Base-by-base conservation (phyloP, 2,888 invertebrate genomes). In the Cyrtodaria siliqua region DNA sequence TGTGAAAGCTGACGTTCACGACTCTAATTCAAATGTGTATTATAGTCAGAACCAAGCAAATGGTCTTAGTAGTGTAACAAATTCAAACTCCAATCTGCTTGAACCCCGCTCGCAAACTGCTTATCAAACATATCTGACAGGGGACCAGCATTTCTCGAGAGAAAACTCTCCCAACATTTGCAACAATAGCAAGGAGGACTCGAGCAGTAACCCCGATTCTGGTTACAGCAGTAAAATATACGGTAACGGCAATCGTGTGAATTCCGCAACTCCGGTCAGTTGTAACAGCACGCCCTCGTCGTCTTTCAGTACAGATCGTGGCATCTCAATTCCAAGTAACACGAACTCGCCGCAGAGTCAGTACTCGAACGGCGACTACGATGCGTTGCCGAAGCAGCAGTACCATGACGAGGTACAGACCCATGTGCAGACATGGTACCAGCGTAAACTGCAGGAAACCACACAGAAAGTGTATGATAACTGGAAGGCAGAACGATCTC, bases 161-260 rank as follows among this genome's bases (percentile, higher is more conserved):
- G 81, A 81, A 56, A 78, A 60, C 52, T 78, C 81, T n/a, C 84
- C 84, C 0, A 84, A 84, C 56, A 76, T 80, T 24, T 84, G 82
- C 60, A 81, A 79, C 38, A 78, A 80, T 55, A 85, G 82, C 57
- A 91, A 90, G 67, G 89, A 90, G 53, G 91, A 92, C 70, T 88
- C 91, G 18, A 91, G 92, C 70, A 90, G 90, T 69, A 90, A 90
- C 74, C 92, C 96, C 83, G 97, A 97, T 93, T 97, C 97, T 0
- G 97, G 97, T 0, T 97, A 97, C 92, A 96, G 96, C 87, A 96
- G 96, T 44, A 96, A 96, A 89, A 96, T 96, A 84, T 96, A 96
- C 82, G 96, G 84, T 24, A 82, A 96, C 82, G 96, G 84, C 18
- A 82, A 60, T 24, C 70, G 84, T n/a, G 69, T 47, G 2, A 66